Evolutionary conservation across 23 tunicate species (phyloP).

Genomic region (Oikopleura albicans): DNA sequence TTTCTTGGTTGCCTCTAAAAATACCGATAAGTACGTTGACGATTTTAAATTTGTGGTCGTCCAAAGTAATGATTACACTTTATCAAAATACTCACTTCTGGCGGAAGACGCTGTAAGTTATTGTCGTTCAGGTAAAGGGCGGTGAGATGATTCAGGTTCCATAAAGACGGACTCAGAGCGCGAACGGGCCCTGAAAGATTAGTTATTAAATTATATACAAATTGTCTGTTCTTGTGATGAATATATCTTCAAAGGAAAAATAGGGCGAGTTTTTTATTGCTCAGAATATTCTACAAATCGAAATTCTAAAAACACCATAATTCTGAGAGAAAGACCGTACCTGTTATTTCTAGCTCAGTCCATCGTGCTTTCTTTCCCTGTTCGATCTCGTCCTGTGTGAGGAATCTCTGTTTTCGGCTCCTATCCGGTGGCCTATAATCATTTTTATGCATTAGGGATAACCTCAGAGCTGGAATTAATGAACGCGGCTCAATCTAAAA

Average conservation of each 20-base stretch:
- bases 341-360: constrained; percentile 80
- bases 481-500: no score
- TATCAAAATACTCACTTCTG: no score
- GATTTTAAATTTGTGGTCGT: no score
- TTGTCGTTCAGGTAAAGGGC: constrained; percentile 61
- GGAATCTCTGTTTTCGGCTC: constrained; percentile 40
- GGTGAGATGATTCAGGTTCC: constrained; percentile 57
- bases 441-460: constrained; percentile 52
- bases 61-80: no score
- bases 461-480: neutral
- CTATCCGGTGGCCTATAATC: constrained; percentile 55
- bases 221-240: neutral
- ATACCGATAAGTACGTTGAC: no score
- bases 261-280: no score
- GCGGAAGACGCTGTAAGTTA: constrained; percentile 60
- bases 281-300: no score
- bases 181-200: constrained; percentile 34
- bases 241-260: no score
- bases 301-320: no score
- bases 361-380: constrained; percentile 57
- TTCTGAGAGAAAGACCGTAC: no score
- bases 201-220: neutral
- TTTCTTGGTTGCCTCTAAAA: no score
- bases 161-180: constrained; percentile 56
- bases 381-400: constrained; percentile 54